Conservation (phyloP, 1,140 invertebrate genomes). For the Hyles euphorbiae region DNA sequence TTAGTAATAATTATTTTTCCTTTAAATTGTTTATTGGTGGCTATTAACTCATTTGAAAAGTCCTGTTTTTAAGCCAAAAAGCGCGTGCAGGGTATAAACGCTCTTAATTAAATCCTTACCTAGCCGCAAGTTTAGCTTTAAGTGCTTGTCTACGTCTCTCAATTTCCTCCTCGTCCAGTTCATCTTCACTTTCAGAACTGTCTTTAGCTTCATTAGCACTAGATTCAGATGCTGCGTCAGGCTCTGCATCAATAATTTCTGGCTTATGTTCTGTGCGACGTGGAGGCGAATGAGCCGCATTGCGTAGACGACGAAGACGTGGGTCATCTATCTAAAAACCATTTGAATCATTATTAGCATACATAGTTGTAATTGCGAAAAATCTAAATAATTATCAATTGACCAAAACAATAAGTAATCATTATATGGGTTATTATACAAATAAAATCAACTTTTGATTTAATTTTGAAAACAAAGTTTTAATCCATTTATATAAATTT, state of each 20-base stretch:
- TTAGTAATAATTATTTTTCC: too few species aligned
- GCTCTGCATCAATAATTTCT: slow-evolving; percentile 78
- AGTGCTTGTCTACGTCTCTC: slow-evolving; percentile 85
- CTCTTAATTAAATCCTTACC: slow-evolving; percentile 35
- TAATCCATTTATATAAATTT: too few species aligned
- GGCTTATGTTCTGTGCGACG: slow-evolving; percentile 72
- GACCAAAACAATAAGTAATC: too few species aligned
- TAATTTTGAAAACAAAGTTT: too few species aligned
- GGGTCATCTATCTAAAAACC: slow-evolving; percentile 82
- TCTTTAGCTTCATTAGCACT: slow-evolving; percentile 48
- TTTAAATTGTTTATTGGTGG: too few species aligned
- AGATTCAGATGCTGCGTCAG: slow-evolving; percentile 67
- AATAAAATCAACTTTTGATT: too few species aligned
- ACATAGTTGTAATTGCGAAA: too few species aligned
- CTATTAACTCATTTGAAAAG: too few species aligned
- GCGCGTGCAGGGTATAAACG: too few species aligned
- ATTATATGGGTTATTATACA: too few species aligned
- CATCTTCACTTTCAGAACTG: slow-evolving; percentile 82
- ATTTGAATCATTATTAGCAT: neutral
- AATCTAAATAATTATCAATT: too few species aligned
- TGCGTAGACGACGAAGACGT: slow-evolving; percentile 80
- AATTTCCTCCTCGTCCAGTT: slow-evolving; percentile 85
- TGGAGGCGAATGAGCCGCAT: slow-evolving; percentile 55
- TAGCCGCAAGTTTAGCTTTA: slow-evolving; percentile 62
- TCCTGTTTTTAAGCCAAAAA: too few species aligned